Evolutionary conservation across 2,113 vertebrate genomes (phyloP), one percentile per base, ranked within the genome.

Genomic region (Syngnathoides biaculeatus): DNA sequence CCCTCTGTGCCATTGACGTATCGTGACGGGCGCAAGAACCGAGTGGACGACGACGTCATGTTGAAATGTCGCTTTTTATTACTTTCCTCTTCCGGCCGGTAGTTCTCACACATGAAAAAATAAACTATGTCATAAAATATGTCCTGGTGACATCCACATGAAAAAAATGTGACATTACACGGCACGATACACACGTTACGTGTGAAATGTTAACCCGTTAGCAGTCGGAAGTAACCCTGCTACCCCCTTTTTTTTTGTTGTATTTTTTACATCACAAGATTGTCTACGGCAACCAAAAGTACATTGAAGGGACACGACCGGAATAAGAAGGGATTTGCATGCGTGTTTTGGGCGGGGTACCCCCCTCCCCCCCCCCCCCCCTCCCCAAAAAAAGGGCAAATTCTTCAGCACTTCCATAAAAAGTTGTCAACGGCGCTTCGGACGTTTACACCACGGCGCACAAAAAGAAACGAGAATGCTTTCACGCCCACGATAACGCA

Each of bases 71-170:
- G 26, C 7, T 43, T 43, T 62, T 62, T 79, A 75, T 40, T 67
- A 53, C 35, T 69, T 63, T 22, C 38, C 69, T 88, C 93, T 86
- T 85, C 77, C 84, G 86, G 82, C 63, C 68, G 72, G 84, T 79
- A 19, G 87, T 43, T 80, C 69, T 92, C 24, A 90, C 92, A 93
- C 91, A 93, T 96, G 94, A 92, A 95, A 96, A 96, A 96, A 96
- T 95, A 95, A 94, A 94, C 94, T 94, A 94, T 96, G 92, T 94
- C 91, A 94, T 93, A 93, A 92, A 94, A 94, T 94, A 93, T 92
- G 80, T 94, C 89, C 94, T 88, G 92, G 93, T 93, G 95, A 58
- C 94, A 94, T 94, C 95, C 94, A n/a, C n/a, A n/a, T n/a, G n/a
- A n/a, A n/a, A n/a, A n/a, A n/a, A n/a, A n/a, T n/a, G n/a, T n/a